A percentile compares a stretch with the other conserved stretches of the same genome.
Evolutionary conservation across 2,888 invertebrate genomes (phyloP).

Genomic region (Cantharis flavilabris): DNA sequence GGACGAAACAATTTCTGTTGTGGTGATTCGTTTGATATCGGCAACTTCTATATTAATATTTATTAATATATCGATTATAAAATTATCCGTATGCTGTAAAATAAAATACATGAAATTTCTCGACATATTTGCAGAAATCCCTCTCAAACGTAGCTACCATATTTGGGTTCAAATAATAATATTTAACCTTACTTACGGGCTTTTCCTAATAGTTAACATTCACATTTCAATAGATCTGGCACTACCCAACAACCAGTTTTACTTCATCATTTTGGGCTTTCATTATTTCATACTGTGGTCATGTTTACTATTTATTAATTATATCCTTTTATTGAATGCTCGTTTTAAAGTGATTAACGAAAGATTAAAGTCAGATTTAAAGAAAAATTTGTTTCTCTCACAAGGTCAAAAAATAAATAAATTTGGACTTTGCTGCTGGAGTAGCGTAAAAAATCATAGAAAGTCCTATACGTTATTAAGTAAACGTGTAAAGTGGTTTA

Average conservation of each 20-base stretch:
- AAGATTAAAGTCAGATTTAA: neutral
- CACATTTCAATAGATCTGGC: neutral
- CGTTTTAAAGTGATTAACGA: neutral
- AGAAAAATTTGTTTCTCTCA: neutral
- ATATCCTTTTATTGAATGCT: neutral
- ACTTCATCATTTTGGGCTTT: neutral
- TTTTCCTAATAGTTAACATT: neutral
- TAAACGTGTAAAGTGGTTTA: neutral
- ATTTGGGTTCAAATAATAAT: neutral
- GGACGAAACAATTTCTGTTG: neutral
- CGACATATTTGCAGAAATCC: neutral
- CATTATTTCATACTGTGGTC: neutral
- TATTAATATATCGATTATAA: neutral
- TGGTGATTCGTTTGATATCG: neutral
- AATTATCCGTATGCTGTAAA: neutral
- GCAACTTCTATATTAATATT: neutral
- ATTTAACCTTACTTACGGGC: neutral
- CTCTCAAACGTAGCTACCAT: neutral
- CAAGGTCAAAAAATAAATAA: neutral
- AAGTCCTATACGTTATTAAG: neutral
- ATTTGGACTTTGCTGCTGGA: neutral
- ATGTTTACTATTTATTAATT: neutral
- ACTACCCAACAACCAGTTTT: neutral
- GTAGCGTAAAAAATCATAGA: neutral
- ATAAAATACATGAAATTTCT: neutral